A percentile compares a stretch with the other conserved stretches of the same genome.
Conservation (phyloP, 1,140 invertebrate species). For the Glossosoma conforme region DNA sequence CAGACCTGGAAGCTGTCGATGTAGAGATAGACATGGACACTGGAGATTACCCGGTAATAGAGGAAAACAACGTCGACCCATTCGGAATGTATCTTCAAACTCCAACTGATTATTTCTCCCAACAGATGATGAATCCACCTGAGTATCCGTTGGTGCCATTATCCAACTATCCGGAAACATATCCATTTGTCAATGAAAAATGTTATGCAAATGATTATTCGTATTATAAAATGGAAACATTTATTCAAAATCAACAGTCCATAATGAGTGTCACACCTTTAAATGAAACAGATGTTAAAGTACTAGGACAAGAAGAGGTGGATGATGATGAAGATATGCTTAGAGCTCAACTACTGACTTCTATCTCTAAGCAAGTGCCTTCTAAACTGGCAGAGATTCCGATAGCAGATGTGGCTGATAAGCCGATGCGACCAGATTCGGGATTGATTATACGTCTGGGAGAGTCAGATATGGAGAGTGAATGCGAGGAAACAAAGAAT, state of each 20-base stretch:
- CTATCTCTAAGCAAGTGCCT: too few relatives aligned
- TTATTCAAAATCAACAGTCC: too few relatives aligned
- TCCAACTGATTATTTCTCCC: slow-evolving; percentile 45
- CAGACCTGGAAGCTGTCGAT: slow-evolving; percentile 46
- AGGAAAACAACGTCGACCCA: slow-evolving; percentile 33
- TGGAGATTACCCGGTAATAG: slow-evolving; percentile 34
- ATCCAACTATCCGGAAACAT: too few relatives aligned
- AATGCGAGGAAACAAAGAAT: slow-evolving; percentile 48
- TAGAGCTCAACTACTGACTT: slow-evolving; percentile 43
- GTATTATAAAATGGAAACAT: too few relatives aligned
- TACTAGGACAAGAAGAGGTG: slow-evolving; percentile 6
- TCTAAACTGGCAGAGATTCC: slow-evolving; percentile 43
- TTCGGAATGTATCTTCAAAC: slow-evolving; percentile 45
- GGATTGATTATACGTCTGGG: slow-evolving; percentile 41
- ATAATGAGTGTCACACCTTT: too few relatives aligned
- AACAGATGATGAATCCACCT: too few relatives aligned
- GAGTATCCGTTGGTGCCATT: too few relatives aligned
- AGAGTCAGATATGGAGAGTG: slow-evolving; percentile 47
- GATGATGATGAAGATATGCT: slow-evolving; percentile 46
- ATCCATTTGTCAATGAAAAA: too few relatives aligned
- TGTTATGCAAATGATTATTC: too few relatives aligned
- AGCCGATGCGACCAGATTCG: slow-evolving; percentile 12
- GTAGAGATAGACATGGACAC: slow-evolving; percentile 47
- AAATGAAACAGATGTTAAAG: background rate
- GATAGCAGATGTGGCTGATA: slow-evolving; percentile 16